A percentile compares a stretch with the other conserved stretches of the same genome.
Evolutionary conservation across 2,888 invertebrate genomes (phyloP).

Genomic region (Unio delphinus): DNA sequence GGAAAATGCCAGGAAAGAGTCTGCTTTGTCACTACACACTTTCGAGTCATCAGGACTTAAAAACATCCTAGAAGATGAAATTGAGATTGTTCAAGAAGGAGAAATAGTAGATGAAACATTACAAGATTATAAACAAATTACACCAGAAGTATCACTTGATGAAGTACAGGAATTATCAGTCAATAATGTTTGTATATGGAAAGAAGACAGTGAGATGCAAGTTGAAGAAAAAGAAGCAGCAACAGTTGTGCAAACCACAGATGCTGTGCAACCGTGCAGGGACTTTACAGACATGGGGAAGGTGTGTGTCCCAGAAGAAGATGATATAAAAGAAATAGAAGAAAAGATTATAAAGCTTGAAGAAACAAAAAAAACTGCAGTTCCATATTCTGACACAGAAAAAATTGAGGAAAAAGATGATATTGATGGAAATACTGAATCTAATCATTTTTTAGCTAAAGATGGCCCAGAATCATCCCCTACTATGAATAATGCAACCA

Average conservation of each 20-base stretch:
- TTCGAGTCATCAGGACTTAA: constrained; percentile 8
- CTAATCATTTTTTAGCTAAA: constrained; percentile 29
- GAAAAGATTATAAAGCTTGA: constrained; percentile 15
- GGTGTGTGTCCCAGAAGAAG: constrained; percentile 67
- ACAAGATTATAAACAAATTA: background rate
- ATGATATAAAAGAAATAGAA: constrained; percentile 44
- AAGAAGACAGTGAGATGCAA: constrained; percentile 10
- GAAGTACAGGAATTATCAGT: constrained; percentile 23
- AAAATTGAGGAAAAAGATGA: background rate
- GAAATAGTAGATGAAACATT: background rate
- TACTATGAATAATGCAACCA: background rate
- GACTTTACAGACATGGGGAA: constrained; percentile 27
- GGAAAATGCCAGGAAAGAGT: constrained; percentile 39
- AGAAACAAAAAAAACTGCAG: constrained; percentile 12
- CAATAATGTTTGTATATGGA: constrained; percentile 74
- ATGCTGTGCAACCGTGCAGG: background rate
- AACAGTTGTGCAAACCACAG: background rate
- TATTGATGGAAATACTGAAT: constrained; percentile 32
- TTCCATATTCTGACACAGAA: background rate
- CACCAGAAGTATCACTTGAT: constrained; percentile 40
- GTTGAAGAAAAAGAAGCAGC: constrained; percentile 2
- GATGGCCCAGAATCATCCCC: constrained; percentile 9
- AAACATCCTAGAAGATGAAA: constrained; percentile 12
- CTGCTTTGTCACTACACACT: background rate
- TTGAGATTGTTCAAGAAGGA: constrained; percentile 5